Evolutionary conservation across 2,888 invertebrate species (phyloP), one percentile per base, ranked within the genome.

Genomic region (Dryomyza anilis): DNA sequence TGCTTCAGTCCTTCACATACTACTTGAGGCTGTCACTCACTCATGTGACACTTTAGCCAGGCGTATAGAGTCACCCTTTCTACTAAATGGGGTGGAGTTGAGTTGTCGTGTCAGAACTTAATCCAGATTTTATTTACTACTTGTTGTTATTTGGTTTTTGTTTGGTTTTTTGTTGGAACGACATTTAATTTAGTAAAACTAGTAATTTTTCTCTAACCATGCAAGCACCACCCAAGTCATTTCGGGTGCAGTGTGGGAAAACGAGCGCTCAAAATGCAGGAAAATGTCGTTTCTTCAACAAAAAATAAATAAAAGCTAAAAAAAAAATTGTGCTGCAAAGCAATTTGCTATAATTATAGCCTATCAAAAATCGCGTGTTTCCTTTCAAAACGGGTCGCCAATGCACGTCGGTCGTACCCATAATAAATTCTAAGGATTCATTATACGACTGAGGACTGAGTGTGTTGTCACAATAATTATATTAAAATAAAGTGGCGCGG

Each of bases 261-360:
- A 23, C n/a, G 39, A 7, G 39, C 19, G 5, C 5, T 30, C n/a
- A 29, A 53, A 8, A 8, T 1, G 21, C 30, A n/a, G 16, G 8
- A 21, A 36, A 33, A 29, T 25, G 16, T 23, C 36, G 16, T 7
- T 56, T 12, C 55, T 56, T 39, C 33, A 57, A 57, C 6, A 25
- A 19, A 39, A 12, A 39, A 39, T 39, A 39, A n/a, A n/a, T n/a
- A n/a, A n/a, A n/a, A n/a, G n/a, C n/a, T n/a, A 39, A 7, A 27
- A 50, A n/a, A 50, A 14, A 27, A 16, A 39, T 5, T 52, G 65
- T 68, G 67, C 70, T 58, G 67, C 68, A 67, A 66, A 66, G 64
- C 66, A 70, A 71, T 70, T 71, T 71, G 39, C 61, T 55, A 52
- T 70, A 71, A 71, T 71, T 71, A 65, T 56, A 64, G 67, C 63